phyloP scores from a whole-genome alignment of 2,888 invertebrate genomes.

The Thereva unica region DNA sequence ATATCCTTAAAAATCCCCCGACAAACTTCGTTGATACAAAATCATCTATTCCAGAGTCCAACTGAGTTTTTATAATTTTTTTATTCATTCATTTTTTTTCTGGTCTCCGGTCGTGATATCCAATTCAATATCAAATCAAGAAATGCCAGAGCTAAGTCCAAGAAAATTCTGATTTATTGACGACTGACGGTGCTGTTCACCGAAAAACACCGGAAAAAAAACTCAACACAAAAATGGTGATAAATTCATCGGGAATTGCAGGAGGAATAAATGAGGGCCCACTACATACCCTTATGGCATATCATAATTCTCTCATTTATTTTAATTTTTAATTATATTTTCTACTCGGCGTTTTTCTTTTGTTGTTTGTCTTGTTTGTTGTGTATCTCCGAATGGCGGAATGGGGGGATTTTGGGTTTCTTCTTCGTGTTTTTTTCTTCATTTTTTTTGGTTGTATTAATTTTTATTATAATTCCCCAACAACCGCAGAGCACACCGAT shows the following conservation, averaged over 20 bases:
- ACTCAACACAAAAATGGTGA: slow-evolving; percentile 5
- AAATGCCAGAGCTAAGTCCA: slow-evolving; percentile 19
- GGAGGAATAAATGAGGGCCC: slow-evolving; percentile 5
- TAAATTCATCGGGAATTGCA: slow-evolving; percentile 26
- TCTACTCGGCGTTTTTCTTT: background rate
- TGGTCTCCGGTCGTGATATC: too few relatives aligned
- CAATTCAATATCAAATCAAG: slow-evolving; percentile 3
- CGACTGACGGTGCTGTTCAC: slow-evolving; percentile 24
- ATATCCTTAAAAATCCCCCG: too few relatives aligned
- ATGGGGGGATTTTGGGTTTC: background rate
- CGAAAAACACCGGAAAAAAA: background rate
- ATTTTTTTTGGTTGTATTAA: slow-evolving; percentile 10
- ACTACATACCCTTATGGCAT: slow-evolving; percentile 23
- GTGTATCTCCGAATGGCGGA: background rate
- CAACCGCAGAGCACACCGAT: slow-evolving; percentile 8
- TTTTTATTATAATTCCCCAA: slow-evolving; percentile 14
- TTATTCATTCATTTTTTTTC: slow-evolving; percentile 14
- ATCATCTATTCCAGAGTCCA: too few relatives aligned
- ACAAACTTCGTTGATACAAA: too few relatives aligned
- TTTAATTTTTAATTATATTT: slow-evolving; percentile 24
- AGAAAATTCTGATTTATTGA: slow-evolving; percentile 33
- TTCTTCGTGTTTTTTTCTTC: background rate
- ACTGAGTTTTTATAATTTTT: slow-evolving; percentile 16
- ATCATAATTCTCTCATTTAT: slow-evolving; percentile 8
- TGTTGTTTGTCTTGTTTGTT: background rate